A percentile compares a stretch with the other conserved stretches of the same genome.
phyloP scores from a whole-genome alignment of 2,797 vertebrate genomes.

The Pangasius macronema region DNA sequence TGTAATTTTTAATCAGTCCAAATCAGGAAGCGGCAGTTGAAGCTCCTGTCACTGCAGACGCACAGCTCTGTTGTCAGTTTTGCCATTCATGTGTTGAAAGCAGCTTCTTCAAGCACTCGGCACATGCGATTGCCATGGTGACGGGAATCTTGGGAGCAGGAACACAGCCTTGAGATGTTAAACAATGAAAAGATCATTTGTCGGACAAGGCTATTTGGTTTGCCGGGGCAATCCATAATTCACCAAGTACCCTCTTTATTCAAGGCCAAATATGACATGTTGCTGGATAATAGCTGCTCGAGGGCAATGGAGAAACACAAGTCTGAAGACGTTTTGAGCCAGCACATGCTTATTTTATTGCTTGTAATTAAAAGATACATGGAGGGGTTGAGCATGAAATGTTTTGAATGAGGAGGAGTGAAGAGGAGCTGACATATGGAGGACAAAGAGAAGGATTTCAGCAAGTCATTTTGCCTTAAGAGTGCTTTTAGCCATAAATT shows the following conservation, averaged over 20 bases:
- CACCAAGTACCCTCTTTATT: conserved; percentile 46
- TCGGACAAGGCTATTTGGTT: conserved; percentile 53
- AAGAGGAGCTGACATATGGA: neutral
- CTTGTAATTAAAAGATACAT: neutral
- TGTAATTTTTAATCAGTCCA: neutral
- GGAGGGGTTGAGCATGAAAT: neutral
- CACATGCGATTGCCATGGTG: conserved; percentile 62
- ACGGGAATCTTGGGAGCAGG: conserved; percentile 48
- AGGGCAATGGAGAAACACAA: conserved; percentile 44
- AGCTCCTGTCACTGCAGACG: conserved; percentile 68
- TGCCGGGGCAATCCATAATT: conserved; percentile 54
- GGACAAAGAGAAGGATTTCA: conserved; percentile 11
- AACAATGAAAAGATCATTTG: conserved; percentile 61
- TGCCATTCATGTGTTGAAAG: conserved; percentile 42
- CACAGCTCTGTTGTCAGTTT: neutral
- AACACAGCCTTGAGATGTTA: conserved; percentile 69
- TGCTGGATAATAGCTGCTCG: conserved; percentile 22
- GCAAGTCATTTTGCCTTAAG: conserved; percentile 25
- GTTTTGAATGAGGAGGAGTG: neutral
- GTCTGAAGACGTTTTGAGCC: neutral
- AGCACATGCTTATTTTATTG: neutral
- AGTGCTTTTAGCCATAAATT: conserved; percentile 10
- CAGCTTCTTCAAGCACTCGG: conserved; percentile 47
- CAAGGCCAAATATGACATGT: conserved; percentile 60
- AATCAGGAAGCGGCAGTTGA: conserved; percentile 38